Conservation (phyloP, 1,140 invertebrate genomes). For the Drosophila parabipectinata region DNA sequence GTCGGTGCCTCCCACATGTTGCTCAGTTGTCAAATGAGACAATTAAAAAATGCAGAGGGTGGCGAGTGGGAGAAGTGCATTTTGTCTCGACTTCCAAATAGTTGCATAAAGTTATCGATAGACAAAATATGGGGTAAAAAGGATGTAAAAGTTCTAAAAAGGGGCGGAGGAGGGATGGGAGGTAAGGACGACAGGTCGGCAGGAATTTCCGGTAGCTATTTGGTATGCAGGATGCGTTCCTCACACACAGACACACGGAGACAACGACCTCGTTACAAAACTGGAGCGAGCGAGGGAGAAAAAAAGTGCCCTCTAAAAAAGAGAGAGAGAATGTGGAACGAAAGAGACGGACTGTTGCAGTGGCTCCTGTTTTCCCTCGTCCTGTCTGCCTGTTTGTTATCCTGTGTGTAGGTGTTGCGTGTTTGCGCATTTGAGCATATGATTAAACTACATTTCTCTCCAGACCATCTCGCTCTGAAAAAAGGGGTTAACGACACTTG, state of each 20-base stretch:
- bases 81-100: conserved; percentile 45
- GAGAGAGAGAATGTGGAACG: background rate
- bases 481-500: conserved; percentile 64
- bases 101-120: conserved; percentile 69
- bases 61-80: conserved; percentile 23
- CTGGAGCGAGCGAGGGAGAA: conserved; percentile 51
- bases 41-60: conserved; percentile 56
- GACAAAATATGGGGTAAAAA: conserved; percentile 5
- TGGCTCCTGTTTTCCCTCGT: conserved; percentile 47
- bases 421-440: conserved; percentile 79
- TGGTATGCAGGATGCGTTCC: conserved; percentile 71
- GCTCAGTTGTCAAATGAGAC: conserved; percentile 71
- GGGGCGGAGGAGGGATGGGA: background rate
- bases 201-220: conserved; percentile 70
- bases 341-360: conserved; percentile 39
- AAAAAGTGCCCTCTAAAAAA: background rate
- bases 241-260: conserved; percentile 40
- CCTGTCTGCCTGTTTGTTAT: conserved; percentile 42
- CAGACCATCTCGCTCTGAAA: conserved; percentile 2
- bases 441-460: conserved; percentile 76
- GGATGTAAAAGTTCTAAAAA: background rate
- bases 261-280: conserved; percentile 78
- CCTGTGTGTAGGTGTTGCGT: conserved; percentile 72
- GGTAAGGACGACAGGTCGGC: conserved; percentile 12
- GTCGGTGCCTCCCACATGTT: conserved; percentile 56